Base-by-base conservation (phyloP, 1,140 invertebrate genomes). In the Cherax quadricarinatus region DNA sequence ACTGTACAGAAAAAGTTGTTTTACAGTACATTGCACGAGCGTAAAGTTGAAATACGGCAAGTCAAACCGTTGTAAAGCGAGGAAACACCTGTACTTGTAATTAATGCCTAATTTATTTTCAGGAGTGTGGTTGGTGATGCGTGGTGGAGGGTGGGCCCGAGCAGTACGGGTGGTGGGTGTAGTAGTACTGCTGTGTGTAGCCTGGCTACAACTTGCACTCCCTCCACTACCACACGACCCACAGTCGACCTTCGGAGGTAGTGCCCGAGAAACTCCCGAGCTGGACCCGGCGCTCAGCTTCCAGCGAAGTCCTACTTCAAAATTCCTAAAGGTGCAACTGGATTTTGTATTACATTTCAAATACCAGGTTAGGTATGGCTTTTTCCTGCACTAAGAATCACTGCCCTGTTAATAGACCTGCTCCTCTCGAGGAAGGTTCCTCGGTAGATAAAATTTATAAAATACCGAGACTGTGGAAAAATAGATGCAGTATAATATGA, bases 121-220 rank as follows among this genome's bases (percentile, higher is more conserved):
- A 91, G 90, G 78, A 49, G 73, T 51, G 70, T 81, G 70, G 73
- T 62, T 80, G 82, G 90, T 89, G 86, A 94, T 94, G 93, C 91
- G 93, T 81, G 91, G 86, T 85, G 89, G 89, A 75, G 91, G 92
- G 80, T 92, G 92, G 92, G 86, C 86, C 48, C 92, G 93, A 24
- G 92, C 86, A 80, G 82, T 93, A 62, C 81, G 93, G 75, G 89
- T 94, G 57, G 73, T 92, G 48, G 92, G 92, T 21, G 93, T 94
- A 60, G 89, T 94, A 73, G 91, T 94, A 18, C 30, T 94, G 88
- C 88, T 94, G 73, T 93, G 92, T 91, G 94, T 91, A 88, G 94
- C 93, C 41, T 93, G 92, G 93, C 85, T 93, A 10, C 93, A 94
- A 53, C 89, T 94, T 66, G 90, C 93, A 78, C 87, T 93, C 57